A percentile compares a stretch with the other conserved stretches of the same genome.
Conservation (phyloP, 2,888 invertebrate species). For the Drosophila kambysellisi region DNA sequence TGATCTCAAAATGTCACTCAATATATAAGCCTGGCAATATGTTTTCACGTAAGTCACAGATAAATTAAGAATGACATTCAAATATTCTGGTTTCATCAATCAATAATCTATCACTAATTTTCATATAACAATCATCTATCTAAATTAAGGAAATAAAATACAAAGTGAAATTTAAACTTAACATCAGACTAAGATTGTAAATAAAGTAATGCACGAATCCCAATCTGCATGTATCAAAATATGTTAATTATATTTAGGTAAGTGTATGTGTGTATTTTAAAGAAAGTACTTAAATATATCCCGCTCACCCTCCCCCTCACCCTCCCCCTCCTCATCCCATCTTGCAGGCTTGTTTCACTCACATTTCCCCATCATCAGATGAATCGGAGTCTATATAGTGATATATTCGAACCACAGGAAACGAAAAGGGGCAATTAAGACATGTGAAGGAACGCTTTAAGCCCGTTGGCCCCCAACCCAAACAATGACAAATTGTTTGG, state of each 20-base stretch:
- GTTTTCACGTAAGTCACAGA: not conserved
- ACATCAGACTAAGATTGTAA: no score
- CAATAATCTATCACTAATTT: not conserved
- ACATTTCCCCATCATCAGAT: no score
- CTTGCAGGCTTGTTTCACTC: not conserved
- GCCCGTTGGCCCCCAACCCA: conserved; percentile 16
- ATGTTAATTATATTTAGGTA: no score
- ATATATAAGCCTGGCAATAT: not conserved
- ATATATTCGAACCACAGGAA: conserved; percentile 11
- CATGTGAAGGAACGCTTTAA: conserved; percentile 42
- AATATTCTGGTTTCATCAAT: not conserved
- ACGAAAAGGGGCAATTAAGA: conserved; percentile 55
- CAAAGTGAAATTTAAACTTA: not conserved
- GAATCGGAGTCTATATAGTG: not conserved
- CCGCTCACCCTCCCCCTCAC: no score
- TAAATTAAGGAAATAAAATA: not conserved
- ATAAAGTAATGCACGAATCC: no score
- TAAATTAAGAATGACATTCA: not conserved
- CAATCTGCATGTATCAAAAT: no score
- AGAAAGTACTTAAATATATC: no score
- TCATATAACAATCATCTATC: no score
- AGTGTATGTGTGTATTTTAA: no score
- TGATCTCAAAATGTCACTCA: not conserved
- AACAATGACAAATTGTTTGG: conserved; percentile 79
- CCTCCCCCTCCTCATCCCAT: not conserved